These are phyloP conservation scores for Poecile montanus DNA, from an alignment of 2,797 vertebrate species.

Conservation along the genomic window DNA sequence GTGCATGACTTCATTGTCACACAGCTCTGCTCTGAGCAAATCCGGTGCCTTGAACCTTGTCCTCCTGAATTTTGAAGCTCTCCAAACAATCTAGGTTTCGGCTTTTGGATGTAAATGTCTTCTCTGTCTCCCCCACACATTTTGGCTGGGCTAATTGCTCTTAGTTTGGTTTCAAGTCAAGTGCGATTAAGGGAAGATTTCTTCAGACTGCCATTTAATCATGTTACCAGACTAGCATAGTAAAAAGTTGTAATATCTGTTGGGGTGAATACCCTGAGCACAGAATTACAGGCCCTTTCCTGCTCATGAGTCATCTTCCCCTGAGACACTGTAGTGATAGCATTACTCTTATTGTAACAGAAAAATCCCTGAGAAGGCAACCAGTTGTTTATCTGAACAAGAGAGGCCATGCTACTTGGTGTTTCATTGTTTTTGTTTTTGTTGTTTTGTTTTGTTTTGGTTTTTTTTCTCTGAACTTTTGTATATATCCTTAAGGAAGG, in stretches of 20 bases:
- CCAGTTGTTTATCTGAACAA: not conserved
- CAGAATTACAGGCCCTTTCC: slow-evolving; percentile 18
- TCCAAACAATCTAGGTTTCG: not conserved
- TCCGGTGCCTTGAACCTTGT: not conserved
- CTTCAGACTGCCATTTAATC: not conserved
- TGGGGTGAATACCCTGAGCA: not conserved
- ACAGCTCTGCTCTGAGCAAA: not conserved
- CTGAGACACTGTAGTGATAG: not conserved
- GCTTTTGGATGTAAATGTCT: not conserved
- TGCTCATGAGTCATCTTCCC: slow-evolving; percentile 34
- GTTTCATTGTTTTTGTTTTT: not conserved
- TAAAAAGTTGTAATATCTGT: not conserved
- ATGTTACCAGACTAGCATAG: not conserved
- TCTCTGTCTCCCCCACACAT: not conserved
- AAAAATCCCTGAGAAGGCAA: not conserved
- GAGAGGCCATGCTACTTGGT: not conserved
- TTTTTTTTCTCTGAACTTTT: not conserved
- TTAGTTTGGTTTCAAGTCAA: slow-evolving; percentile 22
- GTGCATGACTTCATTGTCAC: not conserved
- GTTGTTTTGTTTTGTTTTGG: not conserved
- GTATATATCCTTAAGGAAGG: not conserved
- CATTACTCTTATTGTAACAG: not conserved
- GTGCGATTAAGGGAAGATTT: not conserved
- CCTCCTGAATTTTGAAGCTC: not conserved
- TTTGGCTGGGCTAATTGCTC: slow-evolving; percentile 1